Evolutionary conservation across 2,113 vertebrate genomes (phyloP).

Genomic region (Corythoichthys haematopterus): DNA sequence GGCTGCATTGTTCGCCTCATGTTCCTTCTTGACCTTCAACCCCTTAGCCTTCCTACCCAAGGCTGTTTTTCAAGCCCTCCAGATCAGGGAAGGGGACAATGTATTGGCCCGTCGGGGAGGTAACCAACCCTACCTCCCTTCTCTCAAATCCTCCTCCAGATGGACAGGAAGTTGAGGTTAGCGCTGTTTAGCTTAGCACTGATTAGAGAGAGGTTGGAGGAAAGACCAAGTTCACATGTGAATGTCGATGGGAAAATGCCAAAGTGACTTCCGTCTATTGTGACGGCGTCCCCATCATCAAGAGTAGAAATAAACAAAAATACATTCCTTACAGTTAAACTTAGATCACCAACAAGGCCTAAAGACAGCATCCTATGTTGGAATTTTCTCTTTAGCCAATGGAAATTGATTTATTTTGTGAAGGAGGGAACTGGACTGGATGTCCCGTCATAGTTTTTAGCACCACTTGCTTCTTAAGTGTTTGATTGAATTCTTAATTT

Average conservation of each 20-base stretch:
- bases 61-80: conserved; percentile 42
- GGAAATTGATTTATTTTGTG: too few relatives aligned
- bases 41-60: conserved; percentile 20
- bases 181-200: conserved; percentile 49
- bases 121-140: conserved; percentile 29
- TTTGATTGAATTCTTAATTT: too few relatives aligned
- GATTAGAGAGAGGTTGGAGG: conserved; percentile 37
- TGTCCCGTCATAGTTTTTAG: too few relatives aligned
- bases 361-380: not conserved
- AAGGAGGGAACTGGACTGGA: too few relatives aligned
- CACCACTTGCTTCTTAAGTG: too few relatives aligned
- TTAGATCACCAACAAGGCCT: not conserved
- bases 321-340: conserved; percentile 7
- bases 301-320: conserved; percentile 47
- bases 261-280: conserved; percentile 69
- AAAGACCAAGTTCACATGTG: conserved; percentile 13
- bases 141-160: conserved; percentile 22
- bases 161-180: conserved; percentile 51
- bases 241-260: conserved; percentile 39
- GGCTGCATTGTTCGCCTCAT: conserved; percentile 6
- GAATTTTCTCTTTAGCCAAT: not conserved
- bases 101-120: conserved; percentile 45
- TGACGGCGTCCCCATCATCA: conserved; percentile 43
- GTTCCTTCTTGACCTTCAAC: conserved; percentile 19
- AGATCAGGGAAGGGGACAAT: conserved; percentile 65